phyloP scores from a whole-genome alignment of 1,140 invertebrate genomes.

The Drosophila nigrodunni region DNA sequence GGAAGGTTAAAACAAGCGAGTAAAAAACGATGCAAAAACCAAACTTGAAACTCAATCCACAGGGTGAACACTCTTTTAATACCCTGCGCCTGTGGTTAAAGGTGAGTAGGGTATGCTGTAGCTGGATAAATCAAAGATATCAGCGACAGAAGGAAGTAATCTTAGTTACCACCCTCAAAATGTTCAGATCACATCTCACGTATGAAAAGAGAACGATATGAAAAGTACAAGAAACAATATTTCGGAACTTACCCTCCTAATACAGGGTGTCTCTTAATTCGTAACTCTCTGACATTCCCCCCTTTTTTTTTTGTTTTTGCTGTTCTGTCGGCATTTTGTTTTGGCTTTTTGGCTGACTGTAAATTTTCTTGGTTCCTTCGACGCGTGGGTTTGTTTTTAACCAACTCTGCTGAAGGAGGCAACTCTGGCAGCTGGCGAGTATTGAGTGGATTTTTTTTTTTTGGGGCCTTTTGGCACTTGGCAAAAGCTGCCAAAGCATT shows the following conservation, averaged over 20 bases:
- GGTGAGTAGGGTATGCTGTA: neutral
- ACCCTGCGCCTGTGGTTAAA: neutral
- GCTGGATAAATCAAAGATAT: too few species aligned
- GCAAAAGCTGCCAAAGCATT: constrained; percentile 53
- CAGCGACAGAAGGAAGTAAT: too few species aligned
- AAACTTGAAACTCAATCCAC: constrained; percentile 26
- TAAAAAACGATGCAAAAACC: constrained; percentile 40
- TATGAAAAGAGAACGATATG: too few species aligned
- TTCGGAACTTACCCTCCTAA: too few species aligned
- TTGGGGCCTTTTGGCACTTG: constrained; percentile 42
- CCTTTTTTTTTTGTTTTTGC: neutral
- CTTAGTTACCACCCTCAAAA: too few species aligned
- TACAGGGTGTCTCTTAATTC: constrained; percentile 10
- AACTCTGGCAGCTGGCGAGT: constrained; percentile 22
- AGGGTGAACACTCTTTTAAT: neutral
- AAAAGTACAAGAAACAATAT: too few species aligned
- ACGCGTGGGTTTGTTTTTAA: neutral
- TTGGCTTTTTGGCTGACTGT: constrained; percentile 45
- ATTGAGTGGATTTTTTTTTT: constrained; percentile 47
- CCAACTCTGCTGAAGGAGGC: neutral
- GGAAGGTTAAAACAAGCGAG: constrained; percentile 36
- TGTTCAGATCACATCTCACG: too few species aligned
- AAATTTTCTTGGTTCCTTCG: constrained; percentile 27
- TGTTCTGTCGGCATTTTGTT: constrained; percentile 32
- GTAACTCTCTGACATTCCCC: neutral